phyloP scores from a whole-genome alignment of 2,888 invertebrate genomes.

The Osmoderma eremita region DNA sequence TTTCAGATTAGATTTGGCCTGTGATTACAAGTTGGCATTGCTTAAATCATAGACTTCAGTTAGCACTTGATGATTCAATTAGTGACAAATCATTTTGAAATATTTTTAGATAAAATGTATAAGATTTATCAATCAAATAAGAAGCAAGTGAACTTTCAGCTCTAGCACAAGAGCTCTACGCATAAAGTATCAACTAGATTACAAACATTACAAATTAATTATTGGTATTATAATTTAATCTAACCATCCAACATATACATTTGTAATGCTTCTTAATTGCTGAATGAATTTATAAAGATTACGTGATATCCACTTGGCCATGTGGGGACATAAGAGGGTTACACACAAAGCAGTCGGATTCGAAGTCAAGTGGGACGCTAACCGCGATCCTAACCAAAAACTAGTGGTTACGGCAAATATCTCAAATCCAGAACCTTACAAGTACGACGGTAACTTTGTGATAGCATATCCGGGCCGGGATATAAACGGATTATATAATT shows the following conservation, averaged over 20 bases:
- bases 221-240: conserved; percentile 12
- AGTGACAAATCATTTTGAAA: too few species aligned
- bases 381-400: conserved; percentile 82
- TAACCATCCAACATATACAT: background rate
- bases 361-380: conserved; percentile 87
- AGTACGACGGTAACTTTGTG: conserved; percentile 72
- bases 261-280: conserved; percentile 12
- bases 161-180: too few species aligned
- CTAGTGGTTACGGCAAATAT: conserved; percentile 72
- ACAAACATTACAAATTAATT: too few species aligned
- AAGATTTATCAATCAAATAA: too few species aligned
- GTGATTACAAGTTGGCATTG: too few species aligned
- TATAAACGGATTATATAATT: conserved; percentile 74
- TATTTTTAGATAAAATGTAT: too few species aligned
- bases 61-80: too few species aligned
- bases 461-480: conserved; percentile 81
- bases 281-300: conserved; percentile 64
- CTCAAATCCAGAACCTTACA: conserved; percentile 69
- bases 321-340: conserved; percentile 70
- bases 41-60: too few species aligned
- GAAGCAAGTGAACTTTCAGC: too few species aligned
- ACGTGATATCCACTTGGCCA: conserved; percentile 77
- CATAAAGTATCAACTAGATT: too few species aligned
- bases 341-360: conserved; percentile 74
- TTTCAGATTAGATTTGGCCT: too few species aligned